Evolutionary conservation across 2,797 vertebrate genomes (phyloP).

Genomic region (Pteropus rufus): DNA sequence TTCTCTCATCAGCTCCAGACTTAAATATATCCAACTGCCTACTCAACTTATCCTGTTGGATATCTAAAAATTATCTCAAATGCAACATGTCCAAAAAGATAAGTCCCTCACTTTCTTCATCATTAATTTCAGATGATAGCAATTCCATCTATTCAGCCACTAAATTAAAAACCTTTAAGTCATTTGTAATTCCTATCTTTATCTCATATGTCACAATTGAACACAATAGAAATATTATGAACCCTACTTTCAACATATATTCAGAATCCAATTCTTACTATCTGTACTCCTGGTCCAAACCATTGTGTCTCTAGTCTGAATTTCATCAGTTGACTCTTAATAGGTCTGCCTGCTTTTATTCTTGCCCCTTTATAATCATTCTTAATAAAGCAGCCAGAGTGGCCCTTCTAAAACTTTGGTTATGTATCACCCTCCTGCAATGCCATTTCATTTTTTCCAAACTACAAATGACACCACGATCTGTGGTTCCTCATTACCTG

Average conservation of each 20-base stretch:
- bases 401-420: neutral
- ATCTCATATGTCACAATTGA: neutral
- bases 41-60: neutral
- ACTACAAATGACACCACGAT: neutral
- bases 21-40: neutral
- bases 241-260: neutral
- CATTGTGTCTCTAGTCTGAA: neutral
- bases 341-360: neutral
- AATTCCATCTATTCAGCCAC: neutral
- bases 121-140: neutral
- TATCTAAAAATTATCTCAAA: neutral
- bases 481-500: neutral
- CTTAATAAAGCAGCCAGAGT: neutral
- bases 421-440: accelerated
- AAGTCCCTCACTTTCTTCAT: neutral
- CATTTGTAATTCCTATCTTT: neutral
- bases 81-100: neutral
- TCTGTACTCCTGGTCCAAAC: neutral
- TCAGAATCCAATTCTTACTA: neutral
- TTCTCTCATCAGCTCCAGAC: neutral
- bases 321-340: neutral
- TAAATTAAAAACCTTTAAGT: neutral
- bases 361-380: neutral
- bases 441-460: neutral
- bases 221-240: neutral